phyloP scores from a whole-genome alignment of 2,888 invertebrate species.

The Macrosoma leucophasiata region DNA sequence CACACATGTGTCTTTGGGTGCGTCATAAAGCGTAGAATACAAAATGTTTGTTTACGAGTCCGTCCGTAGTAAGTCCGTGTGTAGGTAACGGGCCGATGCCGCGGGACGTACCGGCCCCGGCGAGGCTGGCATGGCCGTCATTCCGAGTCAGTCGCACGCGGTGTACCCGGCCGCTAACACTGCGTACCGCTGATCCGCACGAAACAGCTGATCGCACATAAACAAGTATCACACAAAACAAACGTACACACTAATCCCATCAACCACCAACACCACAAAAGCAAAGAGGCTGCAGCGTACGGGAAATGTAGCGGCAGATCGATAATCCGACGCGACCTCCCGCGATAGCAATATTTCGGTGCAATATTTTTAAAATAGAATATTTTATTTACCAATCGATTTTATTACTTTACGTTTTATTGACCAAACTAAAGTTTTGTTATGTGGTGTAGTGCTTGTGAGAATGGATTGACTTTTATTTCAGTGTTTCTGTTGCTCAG shows the following conservation, averaged over 20 bases:
- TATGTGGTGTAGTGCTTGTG: conserved; percentile 47
- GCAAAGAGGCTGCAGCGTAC: conserved; percentile 14
- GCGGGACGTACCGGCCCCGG: conserved; percentile 33
- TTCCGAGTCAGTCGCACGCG: conserved; percentile 61
- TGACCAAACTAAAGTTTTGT: conserved; percentile 28
- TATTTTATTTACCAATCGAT: conserved; percentile 30
- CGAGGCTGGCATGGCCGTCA: conserved; percentile 4
- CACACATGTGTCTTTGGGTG: no score
- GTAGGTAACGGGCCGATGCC: conserved; percentile 57
- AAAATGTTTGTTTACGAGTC: conserved; percentile 66
- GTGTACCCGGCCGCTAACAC: conserved; percentile 46
- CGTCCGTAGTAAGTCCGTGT: conserved; percentile 58
- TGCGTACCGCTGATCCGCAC: conserved; percentile 31
- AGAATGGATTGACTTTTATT: conserved; percentile 55
- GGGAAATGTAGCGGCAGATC: conserved; percentile 22
- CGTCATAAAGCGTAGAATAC: conserved; percentile 23
- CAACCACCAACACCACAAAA: not conserved
- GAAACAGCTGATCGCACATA: conserved; percentile 58
- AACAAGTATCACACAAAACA: conserved; percentile 37
- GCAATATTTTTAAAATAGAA: conserved; percentile 53
- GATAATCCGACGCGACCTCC: conserved; percentile 24
- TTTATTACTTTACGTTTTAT: conserved; percentile 17
- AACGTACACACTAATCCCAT: conserved; percentile 4
- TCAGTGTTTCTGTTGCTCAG: conserved; percentile 42
- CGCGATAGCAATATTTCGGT: conserved; percentile 47